Base-by-base conservation (phyloP, 2,888 invertebrate genomes). In the Polydrusus cervinus region DNA sequence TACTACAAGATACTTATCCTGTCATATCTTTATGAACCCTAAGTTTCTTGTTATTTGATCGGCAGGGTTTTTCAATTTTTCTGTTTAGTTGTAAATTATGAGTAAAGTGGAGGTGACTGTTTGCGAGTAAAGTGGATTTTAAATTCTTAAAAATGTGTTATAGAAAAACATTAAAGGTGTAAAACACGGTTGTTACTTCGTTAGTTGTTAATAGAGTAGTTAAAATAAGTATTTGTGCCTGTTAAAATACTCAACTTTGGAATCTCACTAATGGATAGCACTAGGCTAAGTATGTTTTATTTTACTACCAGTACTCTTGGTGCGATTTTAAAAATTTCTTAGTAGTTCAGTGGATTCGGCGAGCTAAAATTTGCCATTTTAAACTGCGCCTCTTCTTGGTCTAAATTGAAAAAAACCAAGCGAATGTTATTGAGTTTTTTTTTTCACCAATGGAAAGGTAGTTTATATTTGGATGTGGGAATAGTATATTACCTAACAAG, bases 191-290 rank as follows among this genome's bases (percentile, higher is more conserved):
- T 43, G 43, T 34, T 34, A 34, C 7, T 34, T 34, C 5, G 8
- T 25, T 25, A 25, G 25, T 25, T 25, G 25, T 25, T 25, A 25
- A 34, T 34, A 34, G 34, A 34, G 7, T 43, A 43, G 43, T 43
- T 13, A n/a, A 57, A 34, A 34, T 34, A 34, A 8, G 34, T 20
- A 0, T n/a, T 38, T 38, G 38, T 60, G 38, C 16, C 34, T 65
- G 47, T 14, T 47, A 2, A 51, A 30, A 65, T 65, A 65, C 30
- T 64, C 30, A 47, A 1, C 7, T 65, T 45, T 25, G 30, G 66
- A 66, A 66, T 66, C 53, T 66, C 66, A 6, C 13, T 47, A 38
- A 66, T 66, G 66, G 66, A 40, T 66, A 40, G 1, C 8, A 40
- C 7, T 18, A 18, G 1, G 7, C 38, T 38, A 18, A 40, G 66